Evolutionary conservation across 2,113 vertebrate species (phyloP), one percentile per base, ranked within the genome.

Genomic region (Ceyx margarethae): DNA sequence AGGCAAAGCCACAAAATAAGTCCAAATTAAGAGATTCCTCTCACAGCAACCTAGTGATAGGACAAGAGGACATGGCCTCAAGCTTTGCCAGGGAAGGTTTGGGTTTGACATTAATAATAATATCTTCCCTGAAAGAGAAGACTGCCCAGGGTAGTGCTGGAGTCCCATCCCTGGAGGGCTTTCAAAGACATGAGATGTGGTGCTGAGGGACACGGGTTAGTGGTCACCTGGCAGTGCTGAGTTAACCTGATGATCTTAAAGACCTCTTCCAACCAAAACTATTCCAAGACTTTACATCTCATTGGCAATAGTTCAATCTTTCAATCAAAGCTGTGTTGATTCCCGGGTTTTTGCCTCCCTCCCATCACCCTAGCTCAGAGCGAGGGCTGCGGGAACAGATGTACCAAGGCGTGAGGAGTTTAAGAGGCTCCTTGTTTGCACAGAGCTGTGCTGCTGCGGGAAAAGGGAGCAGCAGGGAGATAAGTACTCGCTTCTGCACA

Each of bases 401-500:
- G 71, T 16, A 4, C 29, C 15, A 13, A 0, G 5, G 31, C 29
- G 29, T 0, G 3, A 83, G 81, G 61, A 54, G 77, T 54, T 75
- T 16, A 17, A 77, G 75, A 85, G 37, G 68, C 37, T 83, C 72
- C 74, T 72, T 53, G 23, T 48, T 29, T 28, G 6, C 0, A 7
- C 1, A 33, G 65, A 85, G 40, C 53, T 66, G 69, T 19, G 86
- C 73, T 68, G 69, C 89, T 92, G 66, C 28, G 2, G 80, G 61
- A 84, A 90, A 35, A 80, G 51, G 37, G 66, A 95, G 74, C 83
- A 86, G 76, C 1, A 1, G 54, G 60, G 83, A 95, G 91, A 93
- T 91, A 95, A 95, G 86, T 82, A 78, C 86, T 85, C 2, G 0
- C 91, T 93, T 68, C 92, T 93, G 92, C 84, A 33, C 89, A 74